These are phyloP conservation scores for Actinia equina DNA, from an alignment of 64 coral and sea anemone genomes.

Conservation along the genomic window DNA sequence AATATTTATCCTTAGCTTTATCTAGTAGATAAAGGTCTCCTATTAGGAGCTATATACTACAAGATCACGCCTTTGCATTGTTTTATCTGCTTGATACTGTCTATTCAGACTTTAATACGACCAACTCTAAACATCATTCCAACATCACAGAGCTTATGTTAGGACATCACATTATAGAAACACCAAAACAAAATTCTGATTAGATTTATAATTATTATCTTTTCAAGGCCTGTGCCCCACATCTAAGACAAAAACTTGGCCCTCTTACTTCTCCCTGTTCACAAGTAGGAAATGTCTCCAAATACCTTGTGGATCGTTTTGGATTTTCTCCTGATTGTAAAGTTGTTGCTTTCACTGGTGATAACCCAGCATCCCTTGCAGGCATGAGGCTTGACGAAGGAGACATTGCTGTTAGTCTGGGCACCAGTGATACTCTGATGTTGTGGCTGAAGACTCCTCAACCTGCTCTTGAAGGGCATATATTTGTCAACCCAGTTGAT, in stretches of 20 bases:
- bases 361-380: constrained; percentile 96
- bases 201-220: not conserved
- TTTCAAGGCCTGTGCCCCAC: constrained; percentile 80
- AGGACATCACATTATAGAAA: no score
- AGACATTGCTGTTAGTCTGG: constrained; percentile 87
- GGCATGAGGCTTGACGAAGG: constrained; percentile 74
- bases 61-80: no score
- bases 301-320: constrained; percentile 69
- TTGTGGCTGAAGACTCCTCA: constrained; percentile 65
- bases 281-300: constrained; percentile 62
- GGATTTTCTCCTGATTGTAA: constrained; percentile 81
- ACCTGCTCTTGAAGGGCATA: constrained; percentile 88
- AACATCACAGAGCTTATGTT: no score
- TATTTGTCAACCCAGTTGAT: constrained; percentile 96
- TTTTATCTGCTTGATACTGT: no score
- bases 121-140: no score
- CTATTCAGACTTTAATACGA: no score
- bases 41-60: no score
- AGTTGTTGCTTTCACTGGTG: constrained; percentile 96
- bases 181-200: no score
- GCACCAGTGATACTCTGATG: constrained; percentile 96
- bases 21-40: no score
- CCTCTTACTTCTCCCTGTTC: constrained; percentile 53
- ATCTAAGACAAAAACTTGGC: constrained; percentile 75
- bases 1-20: no score